Percentiles rank a stretch among this genome's conserved stretches.
phyloP scores from a whole-genome alignment of 2,113 vertebrate genomes.

The Halichoeres trimaculatus region DNA sequence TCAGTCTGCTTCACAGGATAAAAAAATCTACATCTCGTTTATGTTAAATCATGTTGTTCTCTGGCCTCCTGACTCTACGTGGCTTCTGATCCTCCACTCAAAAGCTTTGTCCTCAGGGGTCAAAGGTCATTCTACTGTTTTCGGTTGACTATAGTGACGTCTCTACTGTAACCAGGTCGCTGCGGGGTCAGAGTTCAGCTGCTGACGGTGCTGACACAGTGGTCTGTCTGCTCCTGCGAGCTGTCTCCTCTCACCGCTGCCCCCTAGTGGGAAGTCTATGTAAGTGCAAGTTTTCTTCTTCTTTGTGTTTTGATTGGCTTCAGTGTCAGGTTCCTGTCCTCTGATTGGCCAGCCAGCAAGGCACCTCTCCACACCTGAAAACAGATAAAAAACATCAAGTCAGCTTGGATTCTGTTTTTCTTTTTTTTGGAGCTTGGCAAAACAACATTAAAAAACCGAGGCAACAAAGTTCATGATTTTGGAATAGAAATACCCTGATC shows the following conservation, averaged over 20 bases:
- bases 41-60: conserved; percentile 12
- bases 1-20: not conserved
- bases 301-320: not conserved
- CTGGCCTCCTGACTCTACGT: not conserved
- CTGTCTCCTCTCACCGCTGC: not conserved
- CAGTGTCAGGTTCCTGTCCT: conserved; percentile 63
- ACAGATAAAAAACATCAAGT: not conserved
- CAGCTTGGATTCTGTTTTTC: too few relatives aligned
- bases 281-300: conserved; percentile 29
- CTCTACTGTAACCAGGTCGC: conserved; percentile 43
- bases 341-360: conserved; percentile 73
- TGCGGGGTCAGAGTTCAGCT: conserved; percentile 22
- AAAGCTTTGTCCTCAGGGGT: conserved; percentile 2
- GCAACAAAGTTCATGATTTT: too few relatives aligned
- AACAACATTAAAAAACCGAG: too few relatives aligned
- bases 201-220: not conserved
- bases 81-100: not conserved
- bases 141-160: conserved; percentile 40
- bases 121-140: conserved; percentile 32
- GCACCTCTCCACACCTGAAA: conserved; percentile 65
- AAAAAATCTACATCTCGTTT: not conserved
- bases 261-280: conserved; percentile 33
- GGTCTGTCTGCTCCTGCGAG: not conserved
- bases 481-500: too few relatives aligned
- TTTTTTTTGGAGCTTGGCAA: too few relatives aligned